phyloP scores from a whole-genome alignment of 1,140 invertebrate genomes.

The Pseudomyrmex concolor region DNA sequence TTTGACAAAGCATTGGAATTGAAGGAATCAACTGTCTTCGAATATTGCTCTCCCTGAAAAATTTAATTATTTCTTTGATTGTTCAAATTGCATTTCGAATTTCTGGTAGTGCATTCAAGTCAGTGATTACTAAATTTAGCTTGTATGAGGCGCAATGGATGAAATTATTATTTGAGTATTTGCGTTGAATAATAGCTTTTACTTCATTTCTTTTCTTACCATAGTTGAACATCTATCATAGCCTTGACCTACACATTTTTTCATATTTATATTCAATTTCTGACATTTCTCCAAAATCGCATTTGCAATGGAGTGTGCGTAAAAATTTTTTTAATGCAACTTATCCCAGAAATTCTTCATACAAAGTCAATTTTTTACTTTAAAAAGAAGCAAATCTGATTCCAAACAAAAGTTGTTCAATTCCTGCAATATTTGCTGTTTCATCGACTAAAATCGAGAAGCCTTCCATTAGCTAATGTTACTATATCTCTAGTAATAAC shows the following conservation, averaged over 20 bases:
- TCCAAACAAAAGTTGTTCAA: neutral
- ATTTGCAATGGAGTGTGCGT: too few species aligned
- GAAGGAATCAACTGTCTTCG: neutral
- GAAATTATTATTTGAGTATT: neutral
- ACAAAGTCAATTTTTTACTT: neutral
- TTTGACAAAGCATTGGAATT: neutral
- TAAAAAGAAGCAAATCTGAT: neutral
- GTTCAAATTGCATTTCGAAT: neutral
- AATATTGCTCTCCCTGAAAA: neutral
- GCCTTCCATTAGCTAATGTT: neutral
- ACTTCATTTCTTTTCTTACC: neutral
- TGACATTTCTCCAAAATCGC: neutral
- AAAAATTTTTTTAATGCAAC: neutral
- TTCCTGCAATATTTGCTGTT: neutral
- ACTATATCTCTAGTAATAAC: neutral
- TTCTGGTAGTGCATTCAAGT: neutral
- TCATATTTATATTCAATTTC: neutral
- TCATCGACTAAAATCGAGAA: neutral
- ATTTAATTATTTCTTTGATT: neutral
- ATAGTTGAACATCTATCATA: conserved; percentile 9
- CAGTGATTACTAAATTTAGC: neutral
- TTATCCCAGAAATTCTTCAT: neutral
- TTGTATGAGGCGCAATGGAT: neutral
- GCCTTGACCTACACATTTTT: neutral
- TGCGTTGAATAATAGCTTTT: neutral